Evolutionary conservation across 2,888 invertebrate species (phyloP), one percentile per base, ranked within the genome.

Genomic region (Melanostoma mellinum): DNA sequence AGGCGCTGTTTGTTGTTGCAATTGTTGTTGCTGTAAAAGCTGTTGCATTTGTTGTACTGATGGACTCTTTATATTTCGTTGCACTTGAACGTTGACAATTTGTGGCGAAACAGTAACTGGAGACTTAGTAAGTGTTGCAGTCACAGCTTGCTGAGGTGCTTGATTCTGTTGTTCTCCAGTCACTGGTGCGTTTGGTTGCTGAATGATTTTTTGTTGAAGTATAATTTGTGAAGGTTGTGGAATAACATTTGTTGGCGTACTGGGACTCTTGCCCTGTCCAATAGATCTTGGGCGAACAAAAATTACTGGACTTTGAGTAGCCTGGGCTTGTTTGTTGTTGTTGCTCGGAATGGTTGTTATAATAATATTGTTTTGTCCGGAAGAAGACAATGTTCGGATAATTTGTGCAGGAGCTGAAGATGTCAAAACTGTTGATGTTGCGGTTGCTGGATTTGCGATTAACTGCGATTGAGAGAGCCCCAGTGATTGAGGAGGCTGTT

Each of bases 41-140:
- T 77, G 81, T 32, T 74, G 85, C 71, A 74, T 86, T 32, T 81
- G 86, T 10, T 86, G 87, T 48, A 85, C 85, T 2, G 87, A 88
- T 20, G 86, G 86, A 46, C 87, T 87, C 5, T 86, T 86, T 4
- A 81, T 79, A 52, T 86, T 87, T 20, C 86, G 65, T 32, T 85
- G 85, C 10, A 85, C 85, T 48, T 87, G 87, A 1, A 84, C 75
- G 6, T 84, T 84, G 0, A 79, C 84, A 20, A 84, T 74, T 42
- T 84, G 84, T 2, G 84, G 79, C 8, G 73, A 46, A 6, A 74
- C 78, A 6, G 33, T 75, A 0, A 84, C 79, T 2, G 84, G 79
- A 0, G 84, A 84, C 6, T 84, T 84, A 3, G 65, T 84, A 4
- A 79, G 53, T n/a, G 65, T 46, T 60, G 74, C 20, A n/a, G 60